Evolutionary conservation across 2,888 invertebrate genomes (phyloP).

Genomic region (Saturnia pavonia): DNA sequence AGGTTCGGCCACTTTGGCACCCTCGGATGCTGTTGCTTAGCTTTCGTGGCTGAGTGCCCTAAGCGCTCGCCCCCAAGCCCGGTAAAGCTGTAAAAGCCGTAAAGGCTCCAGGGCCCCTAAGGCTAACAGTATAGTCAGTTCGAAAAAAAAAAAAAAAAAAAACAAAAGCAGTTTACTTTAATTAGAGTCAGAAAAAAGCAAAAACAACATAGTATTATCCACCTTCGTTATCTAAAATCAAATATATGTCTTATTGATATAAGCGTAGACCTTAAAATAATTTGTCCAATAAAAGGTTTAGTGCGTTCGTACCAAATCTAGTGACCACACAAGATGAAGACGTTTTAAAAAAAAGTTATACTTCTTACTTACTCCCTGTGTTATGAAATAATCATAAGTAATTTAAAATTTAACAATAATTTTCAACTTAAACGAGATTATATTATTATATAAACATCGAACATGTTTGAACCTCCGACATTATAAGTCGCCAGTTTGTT

Average conservation of each 20-base stretch:
- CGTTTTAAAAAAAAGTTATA: slow-evolving; percentile 38
- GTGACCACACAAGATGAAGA: slow-evolving; percentile 48
- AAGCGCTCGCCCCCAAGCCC: too few species aligned
- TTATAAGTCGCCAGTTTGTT: slow-evolving; percentile 11
- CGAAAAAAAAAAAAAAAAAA: too few species aligned
- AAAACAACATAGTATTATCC: background rate
- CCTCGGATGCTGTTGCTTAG: too few species aligned
- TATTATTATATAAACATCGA: slow-evolving; percentile 24
- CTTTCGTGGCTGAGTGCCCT: too few species aligned
- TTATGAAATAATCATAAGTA: slow-evolving; percentile 31
- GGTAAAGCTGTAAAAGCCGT: too few species aligned
- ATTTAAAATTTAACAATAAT: slow-evolving; percentile 35
- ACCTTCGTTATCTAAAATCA: background rate
- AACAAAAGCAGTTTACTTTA: slow-evolving; percentile 39
- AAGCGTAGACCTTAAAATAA: background rate
- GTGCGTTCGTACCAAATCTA: slow-evolving; percentile 28
- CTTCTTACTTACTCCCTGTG: slow-evolving; percentile 26
- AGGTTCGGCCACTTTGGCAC: too few species aligned
- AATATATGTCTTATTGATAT: slow-evolving; percentile 8
- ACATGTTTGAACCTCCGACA: background rate
- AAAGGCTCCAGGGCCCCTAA: too few species aligned
- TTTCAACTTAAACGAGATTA: slow-evolving; percentile 34
- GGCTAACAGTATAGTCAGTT: too few species aligned
- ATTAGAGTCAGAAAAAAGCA: slow-evolving; percentile 35
- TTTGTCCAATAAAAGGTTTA: slow-evolving; percentile 7